Percentiles rank a stretch among this genome's conserved stretches.
Evolutionary conservation across 2,888 invertebrate species (phyloP).

Genomic region (Calameuta idolon): DNA sequence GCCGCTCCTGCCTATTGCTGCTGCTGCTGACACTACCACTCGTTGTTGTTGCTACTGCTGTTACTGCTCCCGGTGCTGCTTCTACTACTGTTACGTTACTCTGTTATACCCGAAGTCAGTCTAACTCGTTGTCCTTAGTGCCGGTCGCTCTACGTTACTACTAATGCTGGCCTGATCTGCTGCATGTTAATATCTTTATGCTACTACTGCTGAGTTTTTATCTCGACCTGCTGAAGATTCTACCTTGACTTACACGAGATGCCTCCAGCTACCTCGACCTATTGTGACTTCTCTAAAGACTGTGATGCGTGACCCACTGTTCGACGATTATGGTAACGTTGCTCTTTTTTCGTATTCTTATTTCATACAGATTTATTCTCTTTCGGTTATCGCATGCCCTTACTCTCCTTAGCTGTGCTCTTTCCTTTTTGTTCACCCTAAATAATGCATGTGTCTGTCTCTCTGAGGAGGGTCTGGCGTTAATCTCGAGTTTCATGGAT

Average conservation of each 20-base stretch:
- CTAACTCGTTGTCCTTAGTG: background rate
- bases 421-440: background rate
- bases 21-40: background rate
- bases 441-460: background rate
- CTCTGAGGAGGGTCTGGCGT: background rate
- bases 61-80: background rate
- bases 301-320: slow-evolving; percentile 57
- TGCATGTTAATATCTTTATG: background rate
- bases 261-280: background rate
- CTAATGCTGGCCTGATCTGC: background rate
- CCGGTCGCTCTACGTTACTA: background rate
- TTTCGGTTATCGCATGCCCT: background rate
- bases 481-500: background rate
- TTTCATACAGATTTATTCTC: background rate
- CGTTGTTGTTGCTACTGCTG: background rate
- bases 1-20: background rate
- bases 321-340: slow-evolving; percentile 55
- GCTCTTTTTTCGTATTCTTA: slow-evolving; percentile 10
- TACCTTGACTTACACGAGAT: background rate
- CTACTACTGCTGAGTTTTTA: background rate
- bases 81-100: background rate
- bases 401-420: background rate
- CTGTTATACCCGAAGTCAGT: background rate
- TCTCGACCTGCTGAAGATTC: background rate
- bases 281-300: slow-evolving; percentile 11